A percentile compares a stretch with the other conserved stretches of the same genome.
Evolutionary conservation across 1,140 invertebrate species (phyloP).

Genomic region (Mya arenaria): DNA sequence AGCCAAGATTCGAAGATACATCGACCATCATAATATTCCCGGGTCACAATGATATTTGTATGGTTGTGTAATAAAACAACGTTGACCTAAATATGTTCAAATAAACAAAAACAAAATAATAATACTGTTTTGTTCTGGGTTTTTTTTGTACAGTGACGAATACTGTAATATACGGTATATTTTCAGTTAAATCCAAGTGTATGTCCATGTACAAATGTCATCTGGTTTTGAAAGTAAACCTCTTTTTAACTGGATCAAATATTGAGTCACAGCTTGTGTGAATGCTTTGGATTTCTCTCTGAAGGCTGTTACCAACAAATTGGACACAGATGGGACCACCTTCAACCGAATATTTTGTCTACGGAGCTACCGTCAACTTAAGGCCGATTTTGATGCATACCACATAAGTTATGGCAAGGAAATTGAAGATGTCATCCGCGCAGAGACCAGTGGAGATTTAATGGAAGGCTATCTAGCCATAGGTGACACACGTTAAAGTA

Average conservation of each 20-base stretch:
- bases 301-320: slow-evolving; percentile 79
- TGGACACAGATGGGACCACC: slow-evolving; percentile 87
- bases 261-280: too few species aligned
- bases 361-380: slow-evolving; percentile 86
- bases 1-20: not conserved
- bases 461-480: slow-evolving; percentile 68
- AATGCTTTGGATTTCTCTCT: too few species aligned
- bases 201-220: not conserved
- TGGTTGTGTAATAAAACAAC: too few species aligned
- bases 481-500: too few species aligned
- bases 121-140: too few species aligned
- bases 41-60: too few species aligned
- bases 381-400: slow-evolving; percentile 87
- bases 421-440: slow-evolving; percentile 65
- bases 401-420: slow-evolving; percentile 67
- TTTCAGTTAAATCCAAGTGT: not conserved
- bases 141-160: too few species aligned
- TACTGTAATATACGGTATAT: not conserved
- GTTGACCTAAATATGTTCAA: too few species aligned
- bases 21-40: too few species aligned
- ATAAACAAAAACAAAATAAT: too few species aligned
- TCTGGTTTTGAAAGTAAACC: too few species aligned
- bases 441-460: slow-evolving; percentile 74
- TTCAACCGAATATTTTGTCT: slow-evolving; percentile 87
- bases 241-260: too few species aligned